Evolutionary conservation across 1,140 invertebrate species (phyloP), one percentile per base, ranked within the genome.

Genomic region (Proales similis): DNA sequence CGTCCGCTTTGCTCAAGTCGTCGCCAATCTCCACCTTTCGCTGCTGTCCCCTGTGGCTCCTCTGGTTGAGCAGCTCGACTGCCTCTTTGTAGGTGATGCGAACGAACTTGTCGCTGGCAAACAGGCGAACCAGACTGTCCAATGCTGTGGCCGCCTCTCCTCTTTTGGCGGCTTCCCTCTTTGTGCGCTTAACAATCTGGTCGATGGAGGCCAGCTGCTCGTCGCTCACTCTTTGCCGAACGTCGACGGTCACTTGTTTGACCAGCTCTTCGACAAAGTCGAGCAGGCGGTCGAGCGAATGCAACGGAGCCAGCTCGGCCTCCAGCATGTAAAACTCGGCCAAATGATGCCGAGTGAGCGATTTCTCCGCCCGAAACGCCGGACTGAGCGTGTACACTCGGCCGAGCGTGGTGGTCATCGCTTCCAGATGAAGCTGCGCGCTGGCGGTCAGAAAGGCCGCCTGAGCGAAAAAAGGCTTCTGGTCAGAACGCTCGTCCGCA

Each of bases 321-420:
- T 63, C 62, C 17, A 63, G 30, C 62, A 63, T 63, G 9, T 49
- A 39, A 51, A 63, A 63, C 53, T 63, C 62, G 11, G 47, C 47
- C 11, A 63, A 45, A 51, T 63, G 62, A 42, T 46, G 32, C 17
- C 62, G 14, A 3, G 47, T 49, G 27, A 63, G 19, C 26, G 47
- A 49, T 43, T 49, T 49, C 33, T 63, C 47, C 0, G 62, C 47
- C 12, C 62, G 47, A 51, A 63, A 63, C 30, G 39, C 32, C 12
- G 33, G 62, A 42, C 33, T 43, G 4, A 63, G 14, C 12, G 62
- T 49, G 36, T 49, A 63, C 3, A 49, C 47, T 51, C 45, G 30
- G 30, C 62, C 47, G 26, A 49, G n/a, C 27, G 22, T 19, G 17
- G 30, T 63, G n/a, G 43, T 48, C 45, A 48, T 48, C 9, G 47